Evolutionary conservation across 2,797 vertebrate genomes (phyloP).

Genomic region (Lateolabrax maculatus): DNA sequence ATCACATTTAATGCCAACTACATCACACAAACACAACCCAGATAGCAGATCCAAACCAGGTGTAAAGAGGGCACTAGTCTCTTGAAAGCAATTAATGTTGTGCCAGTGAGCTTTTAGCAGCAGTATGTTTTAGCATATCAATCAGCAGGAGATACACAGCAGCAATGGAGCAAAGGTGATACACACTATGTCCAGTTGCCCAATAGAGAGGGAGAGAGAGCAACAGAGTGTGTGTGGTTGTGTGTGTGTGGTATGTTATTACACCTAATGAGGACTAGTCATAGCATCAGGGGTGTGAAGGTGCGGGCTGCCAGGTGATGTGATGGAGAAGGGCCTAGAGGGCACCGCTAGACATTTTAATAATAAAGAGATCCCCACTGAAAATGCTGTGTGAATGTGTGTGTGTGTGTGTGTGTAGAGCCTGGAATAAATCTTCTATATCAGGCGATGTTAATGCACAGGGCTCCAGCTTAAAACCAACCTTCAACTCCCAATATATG

Average conservation of each 20-base stretch:
- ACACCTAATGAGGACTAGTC: constrained; percentile 66
- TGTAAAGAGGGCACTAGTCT: constrained; percentile 14
- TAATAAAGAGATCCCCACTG: constrained; percentile 65
- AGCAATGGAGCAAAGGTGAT: constrained; percentile 23
- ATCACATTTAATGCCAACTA: constrained; percentile 18
- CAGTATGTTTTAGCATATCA: constrained; percentile 50
- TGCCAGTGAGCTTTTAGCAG: constrained; percentile 42
- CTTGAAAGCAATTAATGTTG: constrained; percentile 38
- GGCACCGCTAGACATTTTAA: constrained; percentile 71
- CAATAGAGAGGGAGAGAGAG: neutral
- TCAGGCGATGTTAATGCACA: constrained; percentile 28
- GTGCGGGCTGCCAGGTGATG: constrained; percentile 55
- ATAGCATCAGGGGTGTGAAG: constrained; percentile 40
- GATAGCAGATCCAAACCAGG: constrained; percentile 4
- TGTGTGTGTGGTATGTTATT: constrained; percentile 43
- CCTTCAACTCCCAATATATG: neutral
- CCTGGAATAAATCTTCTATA: constrained; percentile 27
- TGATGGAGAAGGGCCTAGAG: constrained; percentile 70
- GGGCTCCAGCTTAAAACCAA: constrained; percentile 6
- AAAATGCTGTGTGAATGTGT: constrained; percentile 21
- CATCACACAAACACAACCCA: constrained; percentile 18
- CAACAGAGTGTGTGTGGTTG: constrained; percentile 16
- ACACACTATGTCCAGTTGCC: constrained; percentile 19
- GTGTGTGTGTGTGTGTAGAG: constrained; percentile 12
- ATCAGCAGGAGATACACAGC: constrained; percentile 45